These are phyloP conservation scores for Okamejei kenojei DNA, from an alignment of 2,797 vertebrate genomes.

Conservation along the genomic window DNA sequence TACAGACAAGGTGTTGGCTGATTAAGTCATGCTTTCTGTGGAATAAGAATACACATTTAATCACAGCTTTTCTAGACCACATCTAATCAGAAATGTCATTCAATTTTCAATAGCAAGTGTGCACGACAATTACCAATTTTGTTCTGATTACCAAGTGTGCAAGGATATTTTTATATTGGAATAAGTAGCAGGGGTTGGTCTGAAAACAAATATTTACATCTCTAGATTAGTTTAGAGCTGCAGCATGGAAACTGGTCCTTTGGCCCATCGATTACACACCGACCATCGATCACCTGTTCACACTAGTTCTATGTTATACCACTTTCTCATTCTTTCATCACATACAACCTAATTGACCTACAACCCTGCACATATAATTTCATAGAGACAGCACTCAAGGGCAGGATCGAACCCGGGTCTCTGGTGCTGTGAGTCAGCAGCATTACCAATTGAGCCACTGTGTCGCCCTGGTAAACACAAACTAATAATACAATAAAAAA, in stretches of 20 bases:
- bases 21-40: not conserved
- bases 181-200: not conserved
- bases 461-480: not conserved
- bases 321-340: too few relatives aligned
- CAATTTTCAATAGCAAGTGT: not conserved
- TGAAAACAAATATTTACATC: not conserved
- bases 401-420: too few relatives aligned
- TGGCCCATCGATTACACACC: too few relatives aligned
- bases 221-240: not conserved
- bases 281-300: too few relatives aligned
- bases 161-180: not conserved
- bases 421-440: too few relatives aligned
- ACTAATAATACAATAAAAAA: not conserved
- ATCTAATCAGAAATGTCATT: too few relatives aligned
- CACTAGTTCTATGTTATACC: too few relatives aligned
- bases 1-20: not conserved
- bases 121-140: not conserved
- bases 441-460: too few relatives aligned
- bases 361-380: too few relatives aligned
- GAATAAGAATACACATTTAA: not conserved
- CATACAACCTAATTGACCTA: too few relatives aligned
- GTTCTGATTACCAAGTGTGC: not conserved
- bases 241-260: too few relatives aligned
- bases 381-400: too few relatives aligned
- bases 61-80: not conserved